Evolutionary conservation across 2,888 invertebrate species (phyloP), one percentile per base, ranked within the genome.

Genomic region (Teinopalpus imperialis): DNA sequence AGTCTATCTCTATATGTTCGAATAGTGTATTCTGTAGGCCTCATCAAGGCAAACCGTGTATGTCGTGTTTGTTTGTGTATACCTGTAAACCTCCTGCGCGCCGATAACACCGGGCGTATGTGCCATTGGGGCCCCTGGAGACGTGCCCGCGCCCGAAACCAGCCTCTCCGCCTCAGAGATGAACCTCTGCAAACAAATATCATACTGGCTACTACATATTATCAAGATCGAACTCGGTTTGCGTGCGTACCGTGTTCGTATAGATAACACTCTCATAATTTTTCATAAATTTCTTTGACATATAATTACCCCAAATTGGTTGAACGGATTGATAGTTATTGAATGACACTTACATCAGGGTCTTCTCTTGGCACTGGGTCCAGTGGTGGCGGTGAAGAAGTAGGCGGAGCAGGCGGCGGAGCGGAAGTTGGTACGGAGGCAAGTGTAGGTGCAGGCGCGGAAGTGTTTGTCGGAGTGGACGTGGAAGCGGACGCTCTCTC

Each of bases 61-160:
- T n/a, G n/a, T n/a, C n/a, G n/a, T n/a, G n/a, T n/a, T n/a, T n/a
- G n/a, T n/a, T n/a, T n/a, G n/a, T n/a, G n/a, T n/a, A n/a, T 23
- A 94, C 94, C 93, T 93, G 88, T 99, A 99, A 42, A 99, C 96
- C 89, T 99, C 99, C 89, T 99, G 98, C 48, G 98, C 96, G 57
- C 99, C 99, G 72, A 99, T 98, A 43, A 99, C 98, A 55, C 97
- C 97, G 13, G 98, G 98, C 48, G 98, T 98, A 64, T 93, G 94
- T 30, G 85, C 61, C 56, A 81, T 81, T 35, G 78, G 74, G 41
- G 90, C 86, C 26, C 52, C 50, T 34, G 60, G 48, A 45, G 57
- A 47, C 29, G 89, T 77, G 49, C 70, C 72, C 34, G 91, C 80
- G 3, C 94, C 93, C 65, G 95, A 93, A 69, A 96, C 81, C 90